Base-by-base conservation (phyloP, 1,140 invertebrate species). In the Penaeus vannamei region DNA sequence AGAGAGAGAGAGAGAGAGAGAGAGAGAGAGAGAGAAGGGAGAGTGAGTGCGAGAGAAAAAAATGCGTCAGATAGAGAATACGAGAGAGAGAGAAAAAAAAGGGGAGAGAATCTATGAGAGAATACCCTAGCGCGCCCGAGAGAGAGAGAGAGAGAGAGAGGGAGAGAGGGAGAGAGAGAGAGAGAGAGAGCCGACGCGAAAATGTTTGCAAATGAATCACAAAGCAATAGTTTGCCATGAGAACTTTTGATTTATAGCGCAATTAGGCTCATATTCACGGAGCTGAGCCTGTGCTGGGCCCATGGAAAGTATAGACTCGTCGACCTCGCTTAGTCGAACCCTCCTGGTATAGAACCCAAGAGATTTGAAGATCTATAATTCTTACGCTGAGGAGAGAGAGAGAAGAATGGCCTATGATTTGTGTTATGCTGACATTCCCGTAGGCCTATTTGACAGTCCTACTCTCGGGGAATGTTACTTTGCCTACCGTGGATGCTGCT, bases 251-350 rank as follows among this genome's bases (percentile, higher is more conserved):
- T 82, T 87, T 72, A 87, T 83, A 72, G 53, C 10, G 86, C 64
- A 87, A 87, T 87, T 83, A 87, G 66, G 77, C 32, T 53, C 62
- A 61, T 59, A 87, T 87, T 87, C 86, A 87, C 62, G 72, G 17
- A 86, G 85, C 29, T 22, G 59, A 66, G 85, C 14, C 59, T 79
- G n/a, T 79, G 72, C 36, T 79, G 46, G 86, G 79, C 61, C 46
- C 62, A 42, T 61, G 26, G 22, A 64, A 32, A 81, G 36, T 53
- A 53, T 53, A 53, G 17, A 14, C 53, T 53, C 53, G 1, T 12
- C 53, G 53, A 53, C 53, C 53, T 53, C 53, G 10, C 53, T 53
- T 14, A 53, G 10, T 53, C 53, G 53, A 53, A 53, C 53, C 17
- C 53, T 53, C 14, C 17, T 12, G 53, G 0, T 53, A n/a, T n/a